Base-by-base conservation (phyloP, 2,888 invertebrate species). In the Chalcis sispes region DNA sequence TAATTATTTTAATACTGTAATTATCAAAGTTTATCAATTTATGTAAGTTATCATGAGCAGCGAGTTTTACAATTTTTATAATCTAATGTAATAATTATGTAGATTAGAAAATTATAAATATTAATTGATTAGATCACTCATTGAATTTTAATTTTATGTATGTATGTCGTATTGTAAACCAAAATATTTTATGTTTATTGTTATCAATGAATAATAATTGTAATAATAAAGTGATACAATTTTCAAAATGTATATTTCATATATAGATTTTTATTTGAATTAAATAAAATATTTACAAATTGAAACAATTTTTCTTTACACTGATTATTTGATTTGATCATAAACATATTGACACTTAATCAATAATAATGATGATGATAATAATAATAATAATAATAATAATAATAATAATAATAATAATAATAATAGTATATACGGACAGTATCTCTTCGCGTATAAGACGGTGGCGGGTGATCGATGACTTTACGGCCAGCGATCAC, bases 111-210 rank as follows among this genome's bases (percentile, higher is more conserved):
- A 59, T 42, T 18, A 36, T 73, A 42, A 74, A 70, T 66, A 42
- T 36, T 56, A 56, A 50, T 58, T 23, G n/a, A 65, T n/a, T 56
- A 54, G 65, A 73, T 67, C 23, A 72, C 67, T 15, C 54, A 64
- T 71, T 59, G 25, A 66, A 61, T 54, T 70, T 74, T 77, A 40
- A 77, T 69, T 73, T 69, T 73, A 52, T 69, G 50, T 69, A 67
- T 66, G 56, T 66, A 56, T 48, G 58, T 64, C 67, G 46, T 72
- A 75, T 71, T 77, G 70, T 73, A 77, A 69, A 72, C 62, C 58
- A 77, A 77, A 77, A 74, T 75, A 75, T 58, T 72, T 77, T 77
- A 71, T 71, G 67, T 72, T 74, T 77, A 77, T 67, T 77, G 71
- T 74, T 64, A 74, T 67, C 40, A 58, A 62, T 50, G 40, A 65